Evolutionary conservation across 2,888 invertebrate genomes (phyloP).

Genomic region (Perdita meconis): DNA sequence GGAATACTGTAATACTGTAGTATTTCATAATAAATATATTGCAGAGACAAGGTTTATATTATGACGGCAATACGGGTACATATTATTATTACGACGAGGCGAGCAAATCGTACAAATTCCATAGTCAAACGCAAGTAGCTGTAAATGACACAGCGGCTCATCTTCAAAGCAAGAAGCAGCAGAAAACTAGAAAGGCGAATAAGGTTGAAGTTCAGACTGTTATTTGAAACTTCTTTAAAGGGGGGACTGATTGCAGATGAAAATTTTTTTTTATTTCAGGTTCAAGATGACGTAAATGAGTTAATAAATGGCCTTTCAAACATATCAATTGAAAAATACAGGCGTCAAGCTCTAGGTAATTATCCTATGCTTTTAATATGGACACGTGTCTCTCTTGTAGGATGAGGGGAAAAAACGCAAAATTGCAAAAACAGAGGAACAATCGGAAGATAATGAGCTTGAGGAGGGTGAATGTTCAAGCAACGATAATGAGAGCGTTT

Average conservation of each 20-base stretch:
- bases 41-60: constrained; percentile 94
- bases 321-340: constrained; percentile 79
- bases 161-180: constrained; percentile 70
- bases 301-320: constrained; percentile 80
- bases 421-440: constrained; percentile 66
- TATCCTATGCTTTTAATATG: constrained; percentile 74
- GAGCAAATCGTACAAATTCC: constrained; percentile 91
- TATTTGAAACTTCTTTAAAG: background rate
- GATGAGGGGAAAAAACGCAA: constrained; percentile 78
- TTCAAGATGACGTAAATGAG: constrained; percentile 80
- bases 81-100: constrained; percentile 93
- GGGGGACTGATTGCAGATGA: constrained; percentile 3
- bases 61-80: constrained; percentile 93
- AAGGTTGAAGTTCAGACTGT: constrained; percentile 53
- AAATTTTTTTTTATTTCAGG: constrained; percentile 73
- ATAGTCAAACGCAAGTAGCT: constrained; percentile 89
- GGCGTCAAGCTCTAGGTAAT: constrained; percentile 78
- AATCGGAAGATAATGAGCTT: constrained; percentile 77
- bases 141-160: constrained; percentile 44
- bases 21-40: constrained; percentile 66
- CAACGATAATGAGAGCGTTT: constrained; percentile 80
- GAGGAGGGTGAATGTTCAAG: constrained; percentile 90
- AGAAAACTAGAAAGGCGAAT: constrained; percentile 68
- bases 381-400: constrained; percentile 80
- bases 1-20: background rate